Evolutionary conservation across 2,113 vertebrate genomes (phyloP).

Genomic region (Gymnogyps californianus): DNA sequence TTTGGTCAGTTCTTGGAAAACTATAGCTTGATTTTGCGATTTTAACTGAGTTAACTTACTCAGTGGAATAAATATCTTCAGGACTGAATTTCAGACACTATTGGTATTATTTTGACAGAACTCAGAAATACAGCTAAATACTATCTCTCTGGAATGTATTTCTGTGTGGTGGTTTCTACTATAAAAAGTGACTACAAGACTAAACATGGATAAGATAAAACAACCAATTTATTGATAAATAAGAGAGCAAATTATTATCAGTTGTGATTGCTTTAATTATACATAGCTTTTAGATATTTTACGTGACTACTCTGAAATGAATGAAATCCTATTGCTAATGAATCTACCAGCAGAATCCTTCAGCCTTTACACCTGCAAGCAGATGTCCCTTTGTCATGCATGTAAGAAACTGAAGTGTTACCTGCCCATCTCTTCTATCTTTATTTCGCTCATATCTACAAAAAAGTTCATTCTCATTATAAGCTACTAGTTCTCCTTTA

Average conservation of each 20-base stretch:
- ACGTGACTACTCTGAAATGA: background rate
- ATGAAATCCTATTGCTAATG: background rate
- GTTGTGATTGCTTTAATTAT: background rate
- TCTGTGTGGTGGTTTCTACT: background rate
- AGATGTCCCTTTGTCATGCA: background rate
- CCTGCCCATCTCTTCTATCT: background rate
- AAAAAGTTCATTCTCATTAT: background rate
- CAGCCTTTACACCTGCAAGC: background rate
- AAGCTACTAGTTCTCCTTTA: background rate
- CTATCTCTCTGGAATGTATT: background rate
- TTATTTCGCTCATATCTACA: background rate
- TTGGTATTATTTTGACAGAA: background rate
- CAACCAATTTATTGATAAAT: background rate
- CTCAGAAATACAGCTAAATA: background rate
- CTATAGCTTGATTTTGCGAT: background rate
- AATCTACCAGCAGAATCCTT: background rate
- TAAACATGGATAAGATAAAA: background rate
- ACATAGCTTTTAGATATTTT: background rate
- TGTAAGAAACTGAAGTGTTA: background rate
- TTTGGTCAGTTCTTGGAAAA: background rate
- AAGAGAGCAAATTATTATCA: background rate
- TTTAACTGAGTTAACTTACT: background rate
- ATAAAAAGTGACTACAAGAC: background rate
- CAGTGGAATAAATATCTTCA: background rate
- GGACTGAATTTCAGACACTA: background rate